Percentiles rank a stretch among this genome's conserved stretches.
These are phyloP conservation scores for Zosterops pallidus DNA, from an alignment of 2,113 vertebrate genomes.

Conservation along the genomic window DNA sequence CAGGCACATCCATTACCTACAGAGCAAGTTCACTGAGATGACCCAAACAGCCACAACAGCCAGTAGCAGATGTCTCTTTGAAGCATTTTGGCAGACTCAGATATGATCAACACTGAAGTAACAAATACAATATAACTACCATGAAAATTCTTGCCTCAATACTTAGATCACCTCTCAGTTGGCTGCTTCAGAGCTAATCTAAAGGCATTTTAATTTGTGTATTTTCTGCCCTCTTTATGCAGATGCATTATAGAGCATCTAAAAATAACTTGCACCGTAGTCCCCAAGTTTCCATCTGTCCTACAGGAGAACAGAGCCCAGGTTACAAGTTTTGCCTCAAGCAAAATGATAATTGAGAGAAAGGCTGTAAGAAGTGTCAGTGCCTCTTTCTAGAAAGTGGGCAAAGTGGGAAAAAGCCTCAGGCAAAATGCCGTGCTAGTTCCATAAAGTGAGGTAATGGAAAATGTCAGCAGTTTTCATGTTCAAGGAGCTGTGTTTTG, in stretches of 20 bases:
- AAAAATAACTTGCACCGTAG: background rate
- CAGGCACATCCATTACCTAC: background rate
- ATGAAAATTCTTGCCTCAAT: background rate
- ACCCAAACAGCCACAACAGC: background rate
- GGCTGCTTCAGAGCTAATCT: background rate
- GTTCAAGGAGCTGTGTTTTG: background rate
- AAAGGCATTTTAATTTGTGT: background rate
- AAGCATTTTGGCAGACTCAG: background rate
- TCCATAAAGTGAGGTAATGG: background rate
- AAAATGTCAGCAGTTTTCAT: background rate
- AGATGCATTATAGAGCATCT: background rate
- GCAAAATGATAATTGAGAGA: conserved; percentile 2
- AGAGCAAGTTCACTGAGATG: background rate
- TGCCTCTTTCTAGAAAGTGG: background rate
- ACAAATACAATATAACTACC: background rate
- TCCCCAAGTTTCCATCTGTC: background rate
- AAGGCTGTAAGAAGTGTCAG: background rate
- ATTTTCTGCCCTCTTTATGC: background rate
- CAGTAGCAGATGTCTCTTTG: background rate
- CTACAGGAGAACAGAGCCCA: background rate
- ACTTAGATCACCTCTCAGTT: background rate
- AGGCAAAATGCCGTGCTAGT: background rate
- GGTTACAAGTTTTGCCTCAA: background rate
- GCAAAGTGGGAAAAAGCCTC: background rate
- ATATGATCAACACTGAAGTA: background rate